Evolutionary conservation across 2,888 invertebrate genomes (phyloP), one percentile per base, ranked within the genome.

Genomic region (Homarus gammarus): DNA sequence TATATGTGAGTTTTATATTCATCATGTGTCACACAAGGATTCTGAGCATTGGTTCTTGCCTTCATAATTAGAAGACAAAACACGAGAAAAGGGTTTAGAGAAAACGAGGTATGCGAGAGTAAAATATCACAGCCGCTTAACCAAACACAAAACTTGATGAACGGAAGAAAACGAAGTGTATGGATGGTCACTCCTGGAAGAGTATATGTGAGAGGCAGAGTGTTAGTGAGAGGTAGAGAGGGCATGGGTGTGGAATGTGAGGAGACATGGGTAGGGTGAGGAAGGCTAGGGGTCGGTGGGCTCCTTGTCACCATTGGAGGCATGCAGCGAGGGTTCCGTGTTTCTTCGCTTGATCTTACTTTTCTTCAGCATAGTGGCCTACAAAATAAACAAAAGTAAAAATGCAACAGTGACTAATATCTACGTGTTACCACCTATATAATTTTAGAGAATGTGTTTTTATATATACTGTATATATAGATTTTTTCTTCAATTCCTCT

Each of bases 311-410:
- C 91, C 92, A 68, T 92, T 91, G 83, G 91, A 68, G 64, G 89
- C 91, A 91, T 92, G 90, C 78, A 91, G 82, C 31, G 92, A 92
- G 56, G 93, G 92, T 89, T 98, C 97, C 93, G 98, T 98, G 95
- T 98, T 98, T 94, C 98, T 97, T 94, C 98, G 96, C 95, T 98
- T 98, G 96, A 98, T 98, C 96, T 99, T 99, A 95, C 96, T 97
- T 97, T 99, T 99, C 97, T 99, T 99, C 96, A 99, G 96, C 99
- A 99, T 99, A 95, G 99, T 99, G 94, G 99, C 99, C 99, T 99
- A 93, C 84, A 92, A 88, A 81, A 84, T 79, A 86, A 77, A 77
- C 68, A 78, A 33, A 10, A 87, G 68, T 44, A 70, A 44, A 81
- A 18, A 56, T 56, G 68, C 73, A 51, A 73, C 31, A 36, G 12